Percentiles rank a stretch among this genome's conserved stretches.
Conservation (phyloP, 2,888 invertebrate genomes). For the Tupiocoris notatus region DNA sequence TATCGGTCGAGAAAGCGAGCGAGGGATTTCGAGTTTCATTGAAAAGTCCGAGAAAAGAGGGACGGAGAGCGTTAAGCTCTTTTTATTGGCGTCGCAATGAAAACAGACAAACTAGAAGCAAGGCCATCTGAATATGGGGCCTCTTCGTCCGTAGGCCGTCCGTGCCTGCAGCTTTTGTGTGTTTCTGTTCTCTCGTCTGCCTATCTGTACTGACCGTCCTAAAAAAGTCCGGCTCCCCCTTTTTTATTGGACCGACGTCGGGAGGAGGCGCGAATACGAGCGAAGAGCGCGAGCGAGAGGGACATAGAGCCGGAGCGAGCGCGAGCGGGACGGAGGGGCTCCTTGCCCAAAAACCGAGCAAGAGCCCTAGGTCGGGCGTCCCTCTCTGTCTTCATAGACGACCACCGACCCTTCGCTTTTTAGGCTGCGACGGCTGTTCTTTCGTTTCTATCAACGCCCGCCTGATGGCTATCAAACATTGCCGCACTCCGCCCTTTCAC, state of each 20-base stretch:
- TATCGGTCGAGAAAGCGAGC: background rate
- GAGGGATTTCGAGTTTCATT: background rate
- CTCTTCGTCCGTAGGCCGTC: background rate
- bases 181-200: background rate
- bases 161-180: background rate
- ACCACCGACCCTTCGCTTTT: background rate
- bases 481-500: too few species aligned
- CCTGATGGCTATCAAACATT: too few species aligned
- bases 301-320: background rate
- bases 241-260: background rate
- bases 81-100: slow-evolving; percentile 46
- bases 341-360: slow-evolving; percentile 37
- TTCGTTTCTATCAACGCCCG: background rate
- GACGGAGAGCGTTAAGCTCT: slow-evolving; percentile 28
- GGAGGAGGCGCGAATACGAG: background rate
- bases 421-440: background rate
- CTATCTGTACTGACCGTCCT: slow-evolving; percentile 20
- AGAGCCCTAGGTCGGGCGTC: slow-evolving; percentile 39
- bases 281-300: background rate
- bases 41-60: background rate
- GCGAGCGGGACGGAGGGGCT: background rate
- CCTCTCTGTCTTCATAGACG: background rate
- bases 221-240: slow-evolving; percentile 19
- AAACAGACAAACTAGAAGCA: slow-evolving; percentile 44
- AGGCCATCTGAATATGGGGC: slow-evolving; percentile 45